These are phyloP conservation scores for Andrena chrysosceles DNA, from an alignment of 2,888 invertebrate species.

Conservation along the genomic window DNA sequence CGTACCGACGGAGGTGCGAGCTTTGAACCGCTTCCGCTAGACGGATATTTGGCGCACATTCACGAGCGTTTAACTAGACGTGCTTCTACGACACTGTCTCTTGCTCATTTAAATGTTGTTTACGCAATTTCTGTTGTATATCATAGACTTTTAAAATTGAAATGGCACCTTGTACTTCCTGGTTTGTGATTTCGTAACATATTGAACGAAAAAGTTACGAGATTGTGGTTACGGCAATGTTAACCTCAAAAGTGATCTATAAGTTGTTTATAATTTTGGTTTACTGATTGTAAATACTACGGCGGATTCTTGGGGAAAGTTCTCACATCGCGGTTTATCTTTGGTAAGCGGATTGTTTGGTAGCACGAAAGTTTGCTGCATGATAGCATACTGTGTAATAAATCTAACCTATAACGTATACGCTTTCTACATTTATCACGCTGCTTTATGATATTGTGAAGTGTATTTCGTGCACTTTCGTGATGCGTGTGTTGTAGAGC, in stretches of 20 bases:
- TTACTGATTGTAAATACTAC: not conserved
- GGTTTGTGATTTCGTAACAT: not conserved
- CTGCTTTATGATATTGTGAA: not conserved
- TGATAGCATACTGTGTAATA: not conserved
- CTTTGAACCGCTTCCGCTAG: constrained; percentile 3
- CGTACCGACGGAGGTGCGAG: not conserved
- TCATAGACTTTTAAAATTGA: not conserved
- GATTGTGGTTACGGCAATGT: not conserved
- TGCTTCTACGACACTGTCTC: not conserved
- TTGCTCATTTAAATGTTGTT: constrained; percentile 4
- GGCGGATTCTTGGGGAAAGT: not conserved
- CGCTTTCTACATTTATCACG: not conserved
- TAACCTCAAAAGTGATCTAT: constrained; percentile 35
- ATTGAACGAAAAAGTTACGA: not conserved
- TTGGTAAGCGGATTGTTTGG: constrained; percentile 27
- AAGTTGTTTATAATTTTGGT: not conserved
- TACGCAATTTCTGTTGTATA: not conserved
- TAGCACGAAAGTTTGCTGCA: constrained; percentile 3
- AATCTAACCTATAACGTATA: constrained; percentile 37
- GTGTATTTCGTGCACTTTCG: not conserved
- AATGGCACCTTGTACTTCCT: not conserved
- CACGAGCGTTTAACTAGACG: not conserved
- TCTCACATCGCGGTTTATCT: not conserved
- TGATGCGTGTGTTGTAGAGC: constrained; percentile 35
- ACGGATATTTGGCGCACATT: constrained; percentile 26